Base-by-base conservation (phyloP, 2,113 vertebrate species). In the Motacilla tschutschensis region DNA sequence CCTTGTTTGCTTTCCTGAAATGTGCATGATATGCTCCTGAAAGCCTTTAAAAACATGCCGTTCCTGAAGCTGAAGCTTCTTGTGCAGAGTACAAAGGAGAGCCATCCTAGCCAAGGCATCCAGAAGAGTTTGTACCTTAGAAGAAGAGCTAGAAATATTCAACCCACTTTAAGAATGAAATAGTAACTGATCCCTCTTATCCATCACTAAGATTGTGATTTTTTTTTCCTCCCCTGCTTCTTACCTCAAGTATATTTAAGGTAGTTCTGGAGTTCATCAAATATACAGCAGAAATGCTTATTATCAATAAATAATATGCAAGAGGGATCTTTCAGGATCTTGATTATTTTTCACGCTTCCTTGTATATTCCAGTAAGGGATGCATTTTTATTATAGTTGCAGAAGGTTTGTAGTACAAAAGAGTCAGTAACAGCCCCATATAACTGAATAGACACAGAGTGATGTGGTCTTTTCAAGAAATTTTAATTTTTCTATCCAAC, bases 141-240 rank as follows among this genome's bases (percentile, higher is more conserved):
- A 80, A 59, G 46, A 44, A 77, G 24, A 83, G 15, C 36, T 67
- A 67, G 53, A 74, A 88, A 72, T 87, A 50, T 62, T 41, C 25
- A 79, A 10, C 47, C 3, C 11, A 38, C 7, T 60, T 60, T 14
- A 54, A 46, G n/a, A 58, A 6, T 46, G 31, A 74, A 79, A 64
- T 35, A 74, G 38, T 59, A 71, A 60, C 17, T 40, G 8, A 73
- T 78, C 7, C 10, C 8, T 35, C 17, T 62, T 77, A 47, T 7
- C 19, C 12, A 3, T 66, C 60, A 31, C 22, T 70, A 67, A 69
- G 35, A 80, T 13, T 4, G 9, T 41, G 36, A 15, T 51, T 15
- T 33, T 28, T 33, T 2, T 2, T 1, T 33, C 33, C 1, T 3
- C 9, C 22, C 7, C 10, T 7, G 9, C 6, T 48, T 47, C 20